A percentile compares a stretch with the other conserved stretches of the same genome.
phyloP scores from a whole-genome alignment of 2,797 vertebrate genomes.

The Pteronotus mesoamericanus region DNA sequence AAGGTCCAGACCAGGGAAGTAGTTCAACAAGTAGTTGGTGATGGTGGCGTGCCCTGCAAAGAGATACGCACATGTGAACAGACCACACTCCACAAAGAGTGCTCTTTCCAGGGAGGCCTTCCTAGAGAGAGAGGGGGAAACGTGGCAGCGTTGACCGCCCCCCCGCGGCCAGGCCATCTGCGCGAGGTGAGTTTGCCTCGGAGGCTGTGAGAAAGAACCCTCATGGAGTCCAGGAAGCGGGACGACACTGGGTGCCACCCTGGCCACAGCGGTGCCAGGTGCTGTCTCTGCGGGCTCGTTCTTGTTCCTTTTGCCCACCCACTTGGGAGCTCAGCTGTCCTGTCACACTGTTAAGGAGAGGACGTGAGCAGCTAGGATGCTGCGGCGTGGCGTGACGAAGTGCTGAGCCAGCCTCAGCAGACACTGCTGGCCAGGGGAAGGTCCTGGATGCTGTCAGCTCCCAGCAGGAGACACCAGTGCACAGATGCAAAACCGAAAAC shows the following conservation, averaged over 20 bases:
- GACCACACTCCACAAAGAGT: rapidly evolving
- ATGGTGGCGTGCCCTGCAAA: constrained; percentile 92
- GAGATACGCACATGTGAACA: neutral
- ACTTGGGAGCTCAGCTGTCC: neutral
- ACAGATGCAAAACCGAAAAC: neutral
- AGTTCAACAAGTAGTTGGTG: constrained; percentile 96
- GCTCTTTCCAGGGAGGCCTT: rapidly evolving
- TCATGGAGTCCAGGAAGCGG: neutral
- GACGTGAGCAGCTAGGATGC: rapidly evolving
- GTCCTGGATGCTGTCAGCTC: neutral
- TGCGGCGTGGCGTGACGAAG: rapidly evolving
- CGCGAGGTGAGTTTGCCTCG: neutral
- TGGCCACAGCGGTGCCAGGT: rapidly evolving
- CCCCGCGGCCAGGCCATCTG: rapidly evolving
- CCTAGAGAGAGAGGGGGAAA: neutral
- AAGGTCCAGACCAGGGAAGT: constrained; percentile 92
- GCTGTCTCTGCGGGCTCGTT: neutral
- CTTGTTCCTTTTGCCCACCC: rapidly evolving
- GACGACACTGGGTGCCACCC: rapidly evolving
- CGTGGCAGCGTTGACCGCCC: rapidly evolving
- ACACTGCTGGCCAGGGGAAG: neutral
- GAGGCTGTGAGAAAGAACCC: no score
- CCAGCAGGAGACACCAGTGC: neutral
- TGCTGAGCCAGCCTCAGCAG: neutral
- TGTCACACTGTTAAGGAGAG: rapidly evolving